Evolutionary conservation across 2,113 vertebrate genomes (phyloP).

Genomic region (Melanotaenia duboulayi): DNA sequence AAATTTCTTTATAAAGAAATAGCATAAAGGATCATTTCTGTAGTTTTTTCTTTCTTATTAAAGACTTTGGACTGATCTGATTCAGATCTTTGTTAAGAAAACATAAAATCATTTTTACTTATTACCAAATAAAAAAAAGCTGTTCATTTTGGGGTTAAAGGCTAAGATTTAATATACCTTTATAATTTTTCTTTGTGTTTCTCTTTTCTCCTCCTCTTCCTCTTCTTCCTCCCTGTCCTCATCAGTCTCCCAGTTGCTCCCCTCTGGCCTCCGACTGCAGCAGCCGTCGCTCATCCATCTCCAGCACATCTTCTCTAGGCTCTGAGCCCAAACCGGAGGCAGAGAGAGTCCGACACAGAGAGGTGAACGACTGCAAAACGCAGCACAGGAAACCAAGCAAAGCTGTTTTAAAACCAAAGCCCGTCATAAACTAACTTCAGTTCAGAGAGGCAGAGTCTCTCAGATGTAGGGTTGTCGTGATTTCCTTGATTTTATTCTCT

Average conservation of each 20-base stretch:
- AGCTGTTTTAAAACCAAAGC: too few species aligned
- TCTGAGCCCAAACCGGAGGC: constrained; percentile 80
- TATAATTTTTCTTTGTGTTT: neutral
- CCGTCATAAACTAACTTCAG: neutral
- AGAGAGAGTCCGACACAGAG: constrained; percentile 83
- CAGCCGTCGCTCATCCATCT: constrained; percentile 88
- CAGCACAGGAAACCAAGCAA: neutral
- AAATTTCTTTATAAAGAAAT: neutral
- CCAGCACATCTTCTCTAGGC: constrained; percentile 87
- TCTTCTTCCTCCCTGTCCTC: too few species aligned
- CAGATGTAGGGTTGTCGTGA: too few species aligned
- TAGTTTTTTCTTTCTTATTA: too few species aligned
- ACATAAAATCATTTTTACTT: too few species aligned
- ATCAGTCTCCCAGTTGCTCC: constrained; percentile 83
- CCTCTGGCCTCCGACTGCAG: constrained; percentile 85
- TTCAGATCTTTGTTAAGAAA: too few species aligned
- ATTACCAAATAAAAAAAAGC: too few species aligned
- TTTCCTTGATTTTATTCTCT: too few species aligned
- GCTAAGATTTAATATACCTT: neutral
- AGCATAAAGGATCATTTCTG: neutral
- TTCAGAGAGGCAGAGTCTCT: too few species aligned
- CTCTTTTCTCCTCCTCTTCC: neutral
- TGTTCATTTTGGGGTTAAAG: neutral
- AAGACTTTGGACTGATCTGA: too few species aligned
- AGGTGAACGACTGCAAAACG: constrained; percentile 66